Percentiles rank a stretch among this genome's conserved stretches.
Conservation (phyloP, 2,888 invertebrate genomes). For the Siphonodentalium dalli region DNA sequence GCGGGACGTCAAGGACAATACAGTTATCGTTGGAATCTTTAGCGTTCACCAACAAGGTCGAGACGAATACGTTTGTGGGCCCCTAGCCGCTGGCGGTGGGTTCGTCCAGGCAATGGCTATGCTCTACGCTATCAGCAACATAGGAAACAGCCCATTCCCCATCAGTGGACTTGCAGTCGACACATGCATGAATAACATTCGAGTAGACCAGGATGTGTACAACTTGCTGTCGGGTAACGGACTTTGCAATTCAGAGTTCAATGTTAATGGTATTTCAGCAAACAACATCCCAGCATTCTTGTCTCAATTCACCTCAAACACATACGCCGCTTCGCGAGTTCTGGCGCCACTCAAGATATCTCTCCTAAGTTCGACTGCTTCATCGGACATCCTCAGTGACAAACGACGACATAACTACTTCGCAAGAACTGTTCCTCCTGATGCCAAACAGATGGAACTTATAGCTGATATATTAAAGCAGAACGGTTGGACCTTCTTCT, state of each 20-base stretch:
- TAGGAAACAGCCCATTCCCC: slow-evolving; percentile 12
- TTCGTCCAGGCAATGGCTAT: slow-evolving; percentile 60
- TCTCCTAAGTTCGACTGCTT: slow-evolving; percentile 60
- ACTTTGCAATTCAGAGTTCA: slow-evolving; percentile 49
- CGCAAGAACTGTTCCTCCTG: slow-evolving; percentile 50
- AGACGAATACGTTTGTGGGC: slow-evolving; percentile 46
- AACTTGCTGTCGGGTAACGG: slow-evolving; percentile 54
- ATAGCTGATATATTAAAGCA: slow-evolving; percentile 56
- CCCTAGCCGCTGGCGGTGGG: slow-evolving; percentile 38
- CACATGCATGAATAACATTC: slow-evolving; percentile 48
- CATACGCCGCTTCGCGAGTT: slow-evolving; percentile 62
- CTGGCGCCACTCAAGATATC: slow-evolving; percentile 69
- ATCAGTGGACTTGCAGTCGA: slow-evolving; percentile 49
- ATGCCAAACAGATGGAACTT: slow-evolving; percentile 41
- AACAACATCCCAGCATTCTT: slow-evolving; percentile 54
- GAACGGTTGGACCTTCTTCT: slow-evolving; percentile 63
- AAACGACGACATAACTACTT: slow-evolving; percentile 41
- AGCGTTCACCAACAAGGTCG: slow-evolving; percentile 46
- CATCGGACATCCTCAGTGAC: slow-evolving; percentile 37
- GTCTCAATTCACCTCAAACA: slow-evolving; percentile 43
- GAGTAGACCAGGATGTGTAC: slow-evolving; percentile 54
- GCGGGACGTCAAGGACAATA: slow-evolving; percentile 36
- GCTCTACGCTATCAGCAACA: slow-evolving; percentile 52
- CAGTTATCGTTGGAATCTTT: slow-evolving; percentile 41
- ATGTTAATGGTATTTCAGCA: slow-evolving; percentile 29